Percentiles rank a stretch among this genome's conserved stretches.
Conservation (phyloP, 2,113 vertebrate genomes). For the Nycticryphes semicollaris region DNA sequence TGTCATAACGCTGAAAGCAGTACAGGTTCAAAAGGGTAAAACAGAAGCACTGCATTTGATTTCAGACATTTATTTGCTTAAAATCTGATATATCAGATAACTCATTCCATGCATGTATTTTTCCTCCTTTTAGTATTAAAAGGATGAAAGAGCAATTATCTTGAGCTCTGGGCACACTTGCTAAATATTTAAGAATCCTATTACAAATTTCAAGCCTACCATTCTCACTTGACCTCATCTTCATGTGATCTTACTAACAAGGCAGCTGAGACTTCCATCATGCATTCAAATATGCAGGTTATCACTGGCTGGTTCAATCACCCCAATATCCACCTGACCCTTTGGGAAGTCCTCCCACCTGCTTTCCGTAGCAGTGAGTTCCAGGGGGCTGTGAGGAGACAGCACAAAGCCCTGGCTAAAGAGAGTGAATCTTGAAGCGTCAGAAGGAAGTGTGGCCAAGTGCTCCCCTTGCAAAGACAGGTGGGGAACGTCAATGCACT, state of each 20-base stretch:
- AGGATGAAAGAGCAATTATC: not conserved
- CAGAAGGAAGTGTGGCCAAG: not conserved
- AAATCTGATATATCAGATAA: not conserved
- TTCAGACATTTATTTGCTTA: not conserved
- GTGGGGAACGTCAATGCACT: not conserved
- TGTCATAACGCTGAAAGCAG: not conserved
- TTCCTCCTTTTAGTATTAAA: not conserved
- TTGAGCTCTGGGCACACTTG: not conserved
- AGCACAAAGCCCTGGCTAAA: not conserved
- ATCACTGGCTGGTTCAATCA: not conserved
- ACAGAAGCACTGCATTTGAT: not conserved
- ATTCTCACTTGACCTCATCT: constrained; percentile 3
- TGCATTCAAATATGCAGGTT: not conserved
- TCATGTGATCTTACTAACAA: not conserved
- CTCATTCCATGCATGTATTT: not conserved
- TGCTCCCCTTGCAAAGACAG: not conserved
- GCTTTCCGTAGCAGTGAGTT: not conserved
- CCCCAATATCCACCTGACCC: not conserved
- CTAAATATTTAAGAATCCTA: not conserved
- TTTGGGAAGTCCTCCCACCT: not conserved
- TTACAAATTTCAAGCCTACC: not conserved
- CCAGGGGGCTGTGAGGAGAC: not conserved
- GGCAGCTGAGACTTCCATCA: not conserved
- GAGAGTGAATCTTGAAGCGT: not conserved
- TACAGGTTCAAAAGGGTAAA: not conserved